A percentile compares a stretch with the other conserved stretches of the same genome.
Conservation (phyloP, 1,140 invertebrate species). For the Polypedilum pembai region DNA sequence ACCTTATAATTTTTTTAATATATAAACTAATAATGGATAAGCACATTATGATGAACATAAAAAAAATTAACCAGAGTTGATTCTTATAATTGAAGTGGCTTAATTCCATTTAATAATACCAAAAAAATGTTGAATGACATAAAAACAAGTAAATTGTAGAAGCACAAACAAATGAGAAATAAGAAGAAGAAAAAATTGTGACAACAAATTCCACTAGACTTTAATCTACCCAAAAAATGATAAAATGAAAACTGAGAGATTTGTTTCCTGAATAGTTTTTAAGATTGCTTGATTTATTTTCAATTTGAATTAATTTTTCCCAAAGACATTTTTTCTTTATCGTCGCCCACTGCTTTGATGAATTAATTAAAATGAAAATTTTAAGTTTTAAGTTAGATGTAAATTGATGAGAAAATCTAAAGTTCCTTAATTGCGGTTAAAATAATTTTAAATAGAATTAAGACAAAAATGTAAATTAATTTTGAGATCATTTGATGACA, state of each 20-base stretch:
- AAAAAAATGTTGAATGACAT: not conserved
- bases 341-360: too few species aligned
- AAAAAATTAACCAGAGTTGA: slow-evolving; percentile 18
- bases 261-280: not conserved
- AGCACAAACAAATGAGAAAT: slow-evolving; percentile 8
- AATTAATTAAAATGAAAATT: not conserved
- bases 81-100: slow-evolving; percentile 15
- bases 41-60: not conserved
- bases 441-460: too few species aligned
- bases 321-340: not conserved
- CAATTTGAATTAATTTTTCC: not conserved
- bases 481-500: too few species aligned
- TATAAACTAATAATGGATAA: not conserved
- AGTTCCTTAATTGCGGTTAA: too few species aligned
- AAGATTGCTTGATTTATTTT: not conserved
- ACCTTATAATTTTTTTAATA: not conserved
- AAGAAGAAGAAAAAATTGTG: slow-evolving; percentile 1
- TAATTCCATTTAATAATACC: not conserved
- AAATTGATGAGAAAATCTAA: not conserved
- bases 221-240: not conserved
- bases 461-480: too few species aligned
- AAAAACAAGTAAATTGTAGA: not conserved
- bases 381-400: not conserved
- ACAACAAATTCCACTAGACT: slow-evolving; percentile 15
- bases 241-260: too few species aligned